Evolutionary conservation across 2,797 vertebrate genomes (phyloP), one percentile per base, ranked within the genome.

Genomic region (Neosilurus hyrtlii): DNA sequence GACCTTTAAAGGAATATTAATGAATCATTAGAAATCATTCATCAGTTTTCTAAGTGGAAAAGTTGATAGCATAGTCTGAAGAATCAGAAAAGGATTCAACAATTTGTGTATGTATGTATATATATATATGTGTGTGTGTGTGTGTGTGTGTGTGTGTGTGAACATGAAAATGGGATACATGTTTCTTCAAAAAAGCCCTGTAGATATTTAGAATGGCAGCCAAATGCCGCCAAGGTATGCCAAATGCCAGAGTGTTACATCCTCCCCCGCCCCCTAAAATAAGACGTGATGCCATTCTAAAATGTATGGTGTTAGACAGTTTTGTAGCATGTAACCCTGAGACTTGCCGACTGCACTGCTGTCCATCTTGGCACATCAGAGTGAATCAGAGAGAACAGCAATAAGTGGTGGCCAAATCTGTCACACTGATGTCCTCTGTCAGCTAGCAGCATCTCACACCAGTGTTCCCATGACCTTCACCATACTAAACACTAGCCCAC

Each of bases 291-390:
- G 89, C 84, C 26, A 87, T 90, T 83, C 87, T 89, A 91, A 80
- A 91, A 89, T 89, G 62, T 52, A 86, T 85, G 86, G 52, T 68
- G 89, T 91, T 89, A 88, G 90, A 86, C 84, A 66, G 85, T 79
- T 85, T 82, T 87, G 83, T 78, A 59, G 78, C 37, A 43, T 72
- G 86, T 71, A 77, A 86, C 90, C 90, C 90, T 76, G 77, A 92
- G 90, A 90, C 83, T 82, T 82, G 81, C 86, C 88, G 88, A 74
- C 90, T 83, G 84, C 75, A 88, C 88, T 89, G 89, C 92, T 88
- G 91, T 92, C 90, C 89, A 87, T 92, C 91, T 81, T 93, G 92
- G 91, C 91, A 93, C 91, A 90, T 94, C 92, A 91, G 49, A 63
- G 83, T 65, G 79, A 67, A 93, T 94, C 91, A 92, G 82, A 88